Conservation (phyloP, 30 jellyfish, hydroid and myxozoan species). For the Catostylus mosaicus region DNA sequence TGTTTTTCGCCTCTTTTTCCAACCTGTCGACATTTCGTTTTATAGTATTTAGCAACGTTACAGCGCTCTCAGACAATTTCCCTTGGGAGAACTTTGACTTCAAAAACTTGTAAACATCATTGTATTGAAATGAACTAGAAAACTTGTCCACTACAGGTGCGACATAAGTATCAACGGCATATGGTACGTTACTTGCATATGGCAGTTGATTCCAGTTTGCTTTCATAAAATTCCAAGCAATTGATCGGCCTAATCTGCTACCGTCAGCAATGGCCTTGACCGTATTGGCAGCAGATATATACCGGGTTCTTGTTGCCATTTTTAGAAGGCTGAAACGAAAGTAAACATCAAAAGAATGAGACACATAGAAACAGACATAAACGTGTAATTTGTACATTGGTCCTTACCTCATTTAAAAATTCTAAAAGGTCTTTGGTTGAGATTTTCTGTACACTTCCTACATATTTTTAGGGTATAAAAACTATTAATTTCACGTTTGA, state of each 20-base stretch:
- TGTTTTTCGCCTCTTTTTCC: conserved; percentile 21
- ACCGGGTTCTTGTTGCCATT: conserved; percentile 1
- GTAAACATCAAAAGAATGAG: not conserved
- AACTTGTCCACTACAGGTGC: conserved; percentile 62
- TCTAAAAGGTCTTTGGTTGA: too few species aligned
- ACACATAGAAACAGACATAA: too few species aligned
- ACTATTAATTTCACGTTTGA: too few species aligned
- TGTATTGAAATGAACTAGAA: conserved; percentile 30
- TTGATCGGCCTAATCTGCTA: conserved; percentile 71
- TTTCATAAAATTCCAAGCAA: conserved; percentile 78
- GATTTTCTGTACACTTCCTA: too few species aligned
- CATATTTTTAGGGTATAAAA: too few species aligned
- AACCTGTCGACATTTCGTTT: conserved; percentile 57
- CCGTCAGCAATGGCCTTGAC: conserved; percentile 63
- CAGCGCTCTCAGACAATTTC: conserved; percentile 14
- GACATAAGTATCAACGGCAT: conserved; percentile 5
- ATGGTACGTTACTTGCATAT: conserved; percentile 1
- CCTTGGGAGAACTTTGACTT: conserved; percentile 12
- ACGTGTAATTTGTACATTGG: too few species aligned
- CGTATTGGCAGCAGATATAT: not conserved
- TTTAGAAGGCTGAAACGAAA: conserved; percentile 27
- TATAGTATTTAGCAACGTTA: conserved; percentile 45
- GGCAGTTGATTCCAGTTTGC: conserved; percentile 49
- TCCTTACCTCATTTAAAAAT: too few species aligned
- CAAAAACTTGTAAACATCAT: conserved; percentile 67